Base-by-base conservation (phyloP, 1,140 invertebrate genomes). In the Oedothorax gibbosus region DNA sequence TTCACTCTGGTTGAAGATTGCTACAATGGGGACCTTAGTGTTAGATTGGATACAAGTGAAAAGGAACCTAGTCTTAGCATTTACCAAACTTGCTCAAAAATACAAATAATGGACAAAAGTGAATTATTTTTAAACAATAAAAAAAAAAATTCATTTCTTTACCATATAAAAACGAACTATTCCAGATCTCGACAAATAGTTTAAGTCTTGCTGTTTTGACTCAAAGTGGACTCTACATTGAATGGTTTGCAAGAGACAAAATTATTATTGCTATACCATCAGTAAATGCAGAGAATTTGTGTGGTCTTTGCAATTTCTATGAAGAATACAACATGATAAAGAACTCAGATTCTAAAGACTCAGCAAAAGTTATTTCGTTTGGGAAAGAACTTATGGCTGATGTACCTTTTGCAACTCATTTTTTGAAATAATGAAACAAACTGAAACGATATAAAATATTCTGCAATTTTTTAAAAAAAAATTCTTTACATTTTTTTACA, bases 1-100 rank as follows among this genome's bases (percentile, higher is more conserved):
- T 75, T 75, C 20, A 75, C 53, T 15, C 18, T 75, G 18, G 35
- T 75, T 75, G 72, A 75, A 75, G 72, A 75, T 75, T 75, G 72
- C 35, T 21, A 35, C 12, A 35, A 75, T 15, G 72, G 54, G 18
- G 21, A 12, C 14, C 57, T 57, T 56, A 75, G 72, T 8, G 54
- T 75, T 7, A 53, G 18, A 7, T n/a, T 57, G 53, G 54, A 75
- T 35, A 57, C 54, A 6, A 57, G 35, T 0, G 12, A 3, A 14
- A 57, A 57, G n/a, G 18, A 75, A 11, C n/a, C 20, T 14, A 75
- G 57, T 15, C 14, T 75, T 14, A 7, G 21, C 15, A 56, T 75
- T 56, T 35, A 21, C 18, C 53, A 75, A 8, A 20, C 35, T 35
- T 75, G 72, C 20, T 50, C 49, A 57, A 18, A 57, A 57, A 11